Base-by-base conservation (phyloP, 1,140 invertebrate genomes). In the Adelges cooleyi region DNA sequence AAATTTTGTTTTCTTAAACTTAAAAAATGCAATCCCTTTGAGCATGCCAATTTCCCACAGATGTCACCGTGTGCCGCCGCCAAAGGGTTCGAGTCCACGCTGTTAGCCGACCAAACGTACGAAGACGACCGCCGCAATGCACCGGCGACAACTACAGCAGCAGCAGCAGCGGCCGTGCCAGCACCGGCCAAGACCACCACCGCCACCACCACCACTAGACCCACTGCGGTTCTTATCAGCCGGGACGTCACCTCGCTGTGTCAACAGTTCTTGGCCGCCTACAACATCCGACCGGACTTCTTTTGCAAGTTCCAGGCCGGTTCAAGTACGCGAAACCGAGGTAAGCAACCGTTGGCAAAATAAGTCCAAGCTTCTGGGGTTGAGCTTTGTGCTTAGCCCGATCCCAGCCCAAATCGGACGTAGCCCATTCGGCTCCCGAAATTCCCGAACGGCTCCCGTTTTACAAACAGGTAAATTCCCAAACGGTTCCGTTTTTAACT, bases 231-330 rank as follows among this genome's bases (percentile, higher is more conserved):
- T n/a, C 6, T 36, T 18, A 15, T 10, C 38, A 1, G 20, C 11
- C 17, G 3, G 0, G 54, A 62, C 56, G 42, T 62, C 11, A 46
- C 56, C 11, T 18, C 56, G 23, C 42, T 62, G 25, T 62, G 56
- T 3, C 56, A 25, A 22, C 42, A 48, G 17, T 62, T 48, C 33
- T 33, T 62, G 25, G 56, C 56, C 23, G 56, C 56, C 17, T 46
- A 62, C 56, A 62, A 62, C 42, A 62, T 62, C 29, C 56, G 56
- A 33, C 56, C 56, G 42, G 56, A 62, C 17, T 62, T 62, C n/a
- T 62, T 62, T 22, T 62, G 56, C 40, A 48, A 62, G 25, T 46
- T 62, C 25, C 56, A 62, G 6, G 42, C 23, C 23, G 8, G 53
- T 1, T 18, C 38, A 9, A 42, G 23, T 18, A 20, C 23, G 15